A percentile compares a stretch with the other conserved stretches of the same genome.
Conservation (phyloP, 64 coral and sea anemone species). For the Acropora yongei region DNA sequence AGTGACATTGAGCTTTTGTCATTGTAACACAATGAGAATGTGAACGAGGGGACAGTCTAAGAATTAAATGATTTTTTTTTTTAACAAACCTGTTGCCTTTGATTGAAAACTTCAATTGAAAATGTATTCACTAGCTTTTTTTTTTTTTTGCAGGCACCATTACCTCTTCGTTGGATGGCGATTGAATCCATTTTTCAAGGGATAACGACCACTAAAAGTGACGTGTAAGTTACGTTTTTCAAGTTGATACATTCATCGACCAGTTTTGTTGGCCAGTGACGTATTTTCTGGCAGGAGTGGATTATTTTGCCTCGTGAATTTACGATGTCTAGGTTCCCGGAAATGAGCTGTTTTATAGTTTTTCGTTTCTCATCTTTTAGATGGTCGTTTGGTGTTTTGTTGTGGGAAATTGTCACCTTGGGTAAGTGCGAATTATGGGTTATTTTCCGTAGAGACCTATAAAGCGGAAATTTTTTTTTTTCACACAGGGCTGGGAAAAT, state of each 20-base stretch:
- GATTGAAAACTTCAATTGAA: no score
- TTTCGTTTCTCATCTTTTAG: slow-evolving; percentile 11
- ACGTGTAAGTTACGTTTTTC: slow-evolving; percentile 73
- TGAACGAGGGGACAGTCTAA: no score
- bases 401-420: slow-evolving; percentile 90
- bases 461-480: no score
- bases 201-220: slow-evolving; percentile 82
- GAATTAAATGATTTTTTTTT: no score
- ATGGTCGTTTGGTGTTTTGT: slow-evolving; percentile 87
- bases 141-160: slow-evolving; percentile 51
- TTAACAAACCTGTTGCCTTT: no score
- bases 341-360: no score
- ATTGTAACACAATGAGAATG: no score
- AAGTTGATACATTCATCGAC: not conserved
- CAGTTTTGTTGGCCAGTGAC: not conserved
- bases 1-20: no score
- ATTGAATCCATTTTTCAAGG: slow-evolving; percentile 88
- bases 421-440: slow-evolving; percentile 31
- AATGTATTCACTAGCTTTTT: not conserved
- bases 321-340: no score
- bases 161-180: slow-evolving; percentile 94
- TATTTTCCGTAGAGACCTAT: no score
- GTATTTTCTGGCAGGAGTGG: not conserved
- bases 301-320: not conserved
- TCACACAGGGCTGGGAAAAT: no score